phyloP scores from a whole-genome alignment of 2,113 vertebrate species.

The Paraplagusia blochii region DNA sequence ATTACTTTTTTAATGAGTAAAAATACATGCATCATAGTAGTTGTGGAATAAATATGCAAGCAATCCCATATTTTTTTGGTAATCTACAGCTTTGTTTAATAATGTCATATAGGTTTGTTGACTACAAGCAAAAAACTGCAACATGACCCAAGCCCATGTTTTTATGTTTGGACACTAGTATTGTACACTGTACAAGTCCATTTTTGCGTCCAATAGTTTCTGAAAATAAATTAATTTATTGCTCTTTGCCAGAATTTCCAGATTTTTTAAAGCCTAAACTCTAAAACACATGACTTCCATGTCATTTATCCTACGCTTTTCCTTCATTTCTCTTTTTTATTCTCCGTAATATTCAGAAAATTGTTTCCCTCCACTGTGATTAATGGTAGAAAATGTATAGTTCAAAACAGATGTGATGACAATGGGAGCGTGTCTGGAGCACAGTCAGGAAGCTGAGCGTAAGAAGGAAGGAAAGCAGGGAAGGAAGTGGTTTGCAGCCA shows the following conservation, averaged over 20 bases:
- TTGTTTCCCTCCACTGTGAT: slow-evolving; percentile 6
- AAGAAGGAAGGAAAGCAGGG: slow-evolving; percentile 29
- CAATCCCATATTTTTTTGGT: too few relatives aligned
- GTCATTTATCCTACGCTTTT: slow-evolving; percentile 1
- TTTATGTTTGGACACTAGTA: too few relatives aligned
- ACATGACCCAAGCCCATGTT: slow-evolving; percentile 59
- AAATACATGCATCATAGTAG: too few relatives aligned
- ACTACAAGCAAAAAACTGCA: too few relatives aligned
- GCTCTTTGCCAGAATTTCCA: slow-evolving; percentile 54
- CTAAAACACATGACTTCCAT: neutral
- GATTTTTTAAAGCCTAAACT: too few relatives aligned
- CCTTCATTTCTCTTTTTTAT: neutral
- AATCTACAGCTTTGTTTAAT: too few relatives aligned
- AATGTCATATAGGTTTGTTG: too few relatives aligned
- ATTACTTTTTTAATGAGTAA: too few relatives aligned
- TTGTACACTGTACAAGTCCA: too few relatives aligned
- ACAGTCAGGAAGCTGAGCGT: slow-evolving; percentile 29
- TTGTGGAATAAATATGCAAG: too few relatives aligned
- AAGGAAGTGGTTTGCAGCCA: slow-evolving; percentile 34
- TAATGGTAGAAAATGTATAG: slow-evolving; percentile 48
- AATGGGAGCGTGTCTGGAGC: slow-evolving; percentile 50
- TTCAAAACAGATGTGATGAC: slow-evolving; percentile 55
- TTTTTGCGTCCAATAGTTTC: slow-evolving; percentile 11
- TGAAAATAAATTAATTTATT: too few relatives aligned
- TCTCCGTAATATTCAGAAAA: slow-evolving; percentile 1